Conservation (phyloP, 1,140 invertebrate genomes). For the Drosophila ficusphila region DNA sequence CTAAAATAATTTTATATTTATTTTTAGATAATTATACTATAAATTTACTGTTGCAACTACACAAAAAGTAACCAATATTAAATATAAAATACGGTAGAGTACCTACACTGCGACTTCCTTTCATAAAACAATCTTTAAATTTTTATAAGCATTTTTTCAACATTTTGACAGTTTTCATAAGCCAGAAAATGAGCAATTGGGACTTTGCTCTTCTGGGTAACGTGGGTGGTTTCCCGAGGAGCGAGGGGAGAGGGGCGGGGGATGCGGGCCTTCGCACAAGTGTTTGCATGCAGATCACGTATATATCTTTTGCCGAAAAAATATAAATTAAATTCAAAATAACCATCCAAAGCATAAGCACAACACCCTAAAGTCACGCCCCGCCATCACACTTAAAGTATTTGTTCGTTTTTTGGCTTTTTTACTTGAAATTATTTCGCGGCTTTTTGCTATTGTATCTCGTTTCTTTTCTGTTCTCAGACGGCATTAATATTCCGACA, state of each 20-base stretch:
- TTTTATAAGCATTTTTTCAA: conserved; percentile 54
- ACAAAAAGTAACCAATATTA: too few species aligned
- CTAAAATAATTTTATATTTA: too few species aligned
- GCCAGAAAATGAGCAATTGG: conserved; percentile 41
- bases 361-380: conserved; percentile 78
- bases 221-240: conserved; percentile 35
- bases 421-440: conserved; percentile 48
- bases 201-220: conserved; percentile 6
- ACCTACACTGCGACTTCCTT: background rate
- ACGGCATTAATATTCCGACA: conserved; percentile 47
- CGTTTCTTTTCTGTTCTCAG: conserved; percentile 7
- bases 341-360: conserved; percentile 50
- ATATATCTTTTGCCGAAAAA: conserved; percentile 61
- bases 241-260: conserved; percentile 21
- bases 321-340: conserved; percentile 60
- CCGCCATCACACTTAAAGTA: conserved; percentile 58
- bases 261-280: conserved; percentile 42
- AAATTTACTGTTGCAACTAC: too few species aligned
- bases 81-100: background rate
- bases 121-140: background rate
- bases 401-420: conserved; percentile 57
- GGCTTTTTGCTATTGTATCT: conserved; percentile 21
- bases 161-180: conserved; percentile 53
- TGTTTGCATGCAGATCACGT: conserved; percentile 69
- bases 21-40: too few species aligned